Evolutionary conservation across 2,113 vertebrate species (phyloP).

Genomic region (Periophthalmodon schlosseri): DNA sequence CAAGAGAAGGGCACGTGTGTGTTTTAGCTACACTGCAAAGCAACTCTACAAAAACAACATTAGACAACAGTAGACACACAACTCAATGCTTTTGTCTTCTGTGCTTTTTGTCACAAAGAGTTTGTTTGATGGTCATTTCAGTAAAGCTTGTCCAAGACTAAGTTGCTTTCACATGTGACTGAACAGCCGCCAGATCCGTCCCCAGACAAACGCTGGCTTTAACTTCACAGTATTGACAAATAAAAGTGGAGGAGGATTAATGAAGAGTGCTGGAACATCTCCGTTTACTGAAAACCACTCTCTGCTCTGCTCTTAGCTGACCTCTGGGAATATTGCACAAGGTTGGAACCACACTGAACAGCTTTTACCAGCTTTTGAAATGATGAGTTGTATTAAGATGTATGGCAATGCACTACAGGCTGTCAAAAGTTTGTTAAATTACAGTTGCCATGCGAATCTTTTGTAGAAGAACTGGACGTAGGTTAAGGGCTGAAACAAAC

Average conservation of each 20-base stretch:
- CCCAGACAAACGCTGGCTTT: constrained; percentile 10
- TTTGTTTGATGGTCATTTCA: constrained; percentile 22
- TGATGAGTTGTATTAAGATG: neutral
- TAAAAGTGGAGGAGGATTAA: constrained; percentile 10
- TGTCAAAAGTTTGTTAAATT: neutral
- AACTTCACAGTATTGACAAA: constrained; percentile 29
- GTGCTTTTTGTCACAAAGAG: constrained; percentile 14
- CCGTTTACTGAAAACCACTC: constrained; percentile 11
- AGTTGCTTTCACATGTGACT: constrained; percentile 18
- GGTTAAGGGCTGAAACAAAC: neutral
- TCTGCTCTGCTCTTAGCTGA: constrained; percentile 1
- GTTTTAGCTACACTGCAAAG: neutral
- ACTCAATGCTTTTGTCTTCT: constrained; percentile 1
- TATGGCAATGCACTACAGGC: neutral
- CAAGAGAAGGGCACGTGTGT: neutral
- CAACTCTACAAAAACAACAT: neutral
- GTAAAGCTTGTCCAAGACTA: constrained; percentile 17
- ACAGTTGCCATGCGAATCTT: too few relatives aligned
- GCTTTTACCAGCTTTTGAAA: neutral
- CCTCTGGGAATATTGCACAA: neutral
- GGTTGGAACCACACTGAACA: neutral
- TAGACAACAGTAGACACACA: constrained; percentile 10
- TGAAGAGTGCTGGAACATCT: neutral
- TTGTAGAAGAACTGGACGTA: neutral
- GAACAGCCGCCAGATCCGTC: constrained; percentile 17